Conservation (phyloP, 1,140 invertebrate species). For the Leptoteleia sp. region DNA sequence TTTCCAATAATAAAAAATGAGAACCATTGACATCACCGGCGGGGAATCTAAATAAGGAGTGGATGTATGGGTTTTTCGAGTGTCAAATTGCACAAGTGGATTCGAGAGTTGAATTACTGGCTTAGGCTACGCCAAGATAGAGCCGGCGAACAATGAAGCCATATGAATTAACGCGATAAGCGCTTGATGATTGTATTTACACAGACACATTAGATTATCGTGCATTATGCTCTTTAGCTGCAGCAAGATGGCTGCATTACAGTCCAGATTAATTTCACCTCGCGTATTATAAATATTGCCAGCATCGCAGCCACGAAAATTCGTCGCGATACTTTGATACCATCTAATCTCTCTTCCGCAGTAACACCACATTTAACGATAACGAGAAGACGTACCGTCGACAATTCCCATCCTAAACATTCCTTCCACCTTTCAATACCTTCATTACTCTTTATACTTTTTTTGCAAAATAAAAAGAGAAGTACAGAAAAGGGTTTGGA, state of each 20-base stretch:
- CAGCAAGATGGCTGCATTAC: slow-evolving; percentile 30
- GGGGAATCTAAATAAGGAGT: slow-evolving; percentile 55
- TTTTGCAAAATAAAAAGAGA: too few species aligned
- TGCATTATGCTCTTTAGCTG: slow-evolving; percentile 50
- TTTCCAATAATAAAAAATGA: slow-evolving; percentile 52
- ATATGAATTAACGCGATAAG: slow-evolving; percentile 64
- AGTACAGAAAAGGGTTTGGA: too few species aligned
- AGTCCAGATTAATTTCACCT: slow-evolving; percentile 39
- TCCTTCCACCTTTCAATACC: too few species aligned
- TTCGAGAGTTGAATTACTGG: slow-evolving; percentile 59
- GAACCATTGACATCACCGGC: slow-evolving; percentile 44
- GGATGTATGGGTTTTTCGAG: slow-evolving; percentile 63
- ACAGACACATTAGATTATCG: slow-evolving; percentile 56
- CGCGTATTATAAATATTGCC: slow-evolving; percentile 24
- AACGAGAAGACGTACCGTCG: too few species aligned
- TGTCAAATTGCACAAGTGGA: slow-evolving; percentile 62
- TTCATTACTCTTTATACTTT: too few species aligned
- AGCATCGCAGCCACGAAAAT: too few species aligned
- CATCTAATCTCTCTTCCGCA: too few species aligned
- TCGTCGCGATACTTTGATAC: too few species aligned
- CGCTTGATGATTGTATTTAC: slow-evolving; percentile 60
- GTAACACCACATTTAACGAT: too few species aligned
- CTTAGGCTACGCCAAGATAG: slow-evolving; percentile 36
- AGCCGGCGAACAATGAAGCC: slow-evolving; percentile 58
- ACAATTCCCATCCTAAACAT: too few species aligned